Evolutionary conservation across 1,140 invertebrate genomes (phyloP).

Genomic region (Drosophila punjabiensis): DNA sequence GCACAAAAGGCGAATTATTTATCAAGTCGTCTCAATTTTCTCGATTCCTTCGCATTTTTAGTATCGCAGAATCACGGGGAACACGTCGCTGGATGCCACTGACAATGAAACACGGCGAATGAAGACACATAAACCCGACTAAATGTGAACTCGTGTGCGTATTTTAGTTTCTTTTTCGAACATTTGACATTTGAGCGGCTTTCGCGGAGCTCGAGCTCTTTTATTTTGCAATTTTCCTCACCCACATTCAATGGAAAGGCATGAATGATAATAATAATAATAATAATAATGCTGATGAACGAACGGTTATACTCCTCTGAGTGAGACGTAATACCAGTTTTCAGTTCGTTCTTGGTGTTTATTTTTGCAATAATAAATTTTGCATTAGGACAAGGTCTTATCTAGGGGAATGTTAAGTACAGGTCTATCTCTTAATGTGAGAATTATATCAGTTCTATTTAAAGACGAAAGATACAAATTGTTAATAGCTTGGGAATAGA

Average conservation of each 20-base stretch:
- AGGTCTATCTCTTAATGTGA: not conserved
- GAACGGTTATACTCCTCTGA: slow-evolving; percentile 11
- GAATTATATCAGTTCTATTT: not conserved
- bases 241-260: slow-evolving; percentile 44
- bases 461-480: not conserved
- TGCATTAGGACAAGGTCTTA: slow-evolving; percentile 20
- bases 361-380: slow-evolving; percentile 11
- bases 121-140: slow-evolving; percentile 25
- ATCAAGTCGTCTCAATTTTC: slow-evolving; percentile 63
- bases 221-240: slow-evolving; percentile 71
- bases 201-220: slow-evolving; percentile 68
- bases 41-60: slow-evolving; percentile 70
- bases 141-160: slow-evolving; percentile 19
- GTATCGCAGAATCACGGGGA: slow-evolving; percentile 21
- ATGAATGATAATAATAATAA: slow-evolving; percentile 17
- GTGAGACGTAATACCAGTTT: slow-evolving; percentile 34
- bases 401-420: slow-evolving; percentile 1
- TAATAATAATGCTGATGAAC: slow-evolving; percentile 32
- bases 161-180: slow-evolving; percentile 34
- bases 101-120: slow-evolving; percentile 52
- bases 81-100: slow-evolving; percentile 16
- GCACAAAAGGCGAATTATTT: slow-evolving; percentile 80
- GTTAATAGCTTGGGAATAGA: not conserved
- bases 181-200: slow-evolving; percentile 67
- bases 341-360: not conserved